Percentiles rank a stretch among this genome's conserved stretches.
phyloP scores from a whole-genome alignment of 2,113 vertebrate genomes.

The Oreochromis tanganicae region DNA sequence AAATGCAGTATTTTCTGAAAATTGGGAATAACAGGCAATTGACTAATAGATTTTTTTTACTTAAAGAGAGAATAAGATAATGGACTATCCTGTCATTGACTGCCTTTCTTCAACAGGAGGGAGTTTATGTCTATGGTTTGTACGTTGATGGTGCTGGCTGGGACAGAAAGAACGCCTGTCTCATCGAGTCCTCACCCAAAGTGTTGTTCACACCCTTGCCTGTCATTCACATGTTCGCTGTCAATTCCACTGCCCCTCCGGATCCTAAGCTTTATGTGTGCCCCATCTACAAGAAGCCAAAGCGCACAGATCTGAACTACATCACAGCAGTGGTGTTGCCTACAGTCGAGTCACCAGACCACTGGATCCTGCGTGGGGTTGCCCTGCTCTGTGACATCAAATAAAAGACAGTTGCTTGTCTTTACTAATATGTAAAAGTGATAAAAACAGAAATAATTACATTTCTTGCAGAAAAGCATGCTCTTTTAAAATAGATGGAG shows the following conservation, averaged over 20 bases:
- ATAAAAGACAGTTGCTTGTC: constrained; percentile 34
- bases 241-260: constrained; percentile 66
- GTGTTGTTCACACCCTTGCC: constrained; percentile 83
- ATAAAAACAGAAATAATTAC: background rate
- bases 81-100: background rate
- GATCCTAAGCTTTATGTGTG: constrained; percentile 79
- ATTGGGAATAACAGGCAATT: background rate
- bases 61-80: background rate
- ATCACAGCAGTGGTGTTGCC: constrained; percentile 77
- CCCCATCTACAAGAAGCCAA: constrained; percentile 84
- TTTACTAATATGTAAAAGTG: background rate
- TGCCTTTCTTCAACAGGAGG: constrained; percentile 50
- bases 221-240: constrained; percentile 83
- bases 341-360: constrained; percentile 73
- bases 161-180: constrained; percentile 78
- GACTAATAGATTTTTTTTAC: background rate
- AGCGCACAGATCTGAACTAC: constrained; percentile 80
- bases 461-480: background rate
- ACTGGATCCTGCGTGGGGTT: constrained; percentile 86
- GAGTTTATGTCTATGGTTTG: constrained; percentile 83
- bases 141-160: constrained; percentile 86
- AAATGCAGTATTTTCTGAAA: background rate
- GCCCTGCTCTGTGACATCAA: constrained; percentile 85
- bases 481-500: background rate
- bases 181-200: constrained; percentile 81